phyloP scores from a whole-genome alignment of 2,113 vertebrate genomes.

The Perca fluviatilis region DNA sequence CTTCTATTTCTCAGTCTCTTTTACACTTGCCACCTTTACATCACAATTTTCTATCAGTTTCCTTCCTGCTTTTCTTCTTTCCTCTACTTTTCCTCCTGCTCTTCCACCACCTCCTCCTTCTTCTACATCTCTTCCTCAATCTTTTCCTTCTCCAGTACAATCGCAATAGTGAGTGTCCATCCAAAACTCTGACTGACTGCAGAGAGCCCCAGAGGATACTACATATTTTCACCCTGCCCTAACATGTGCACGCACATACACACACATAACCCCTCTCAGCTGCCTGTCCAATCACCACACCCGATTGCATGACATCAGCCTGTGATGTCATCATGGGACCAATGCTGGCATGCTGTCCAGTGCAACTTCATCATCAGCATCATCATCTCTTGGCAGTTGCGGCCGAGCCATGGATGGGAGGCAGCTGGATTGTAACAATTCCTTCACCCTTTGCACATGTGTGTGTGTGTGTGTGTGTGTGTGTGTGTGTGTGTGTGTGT shows the following conservation, averaged over 20 bases:
- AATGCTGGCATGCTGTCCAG: slow-evolving; percentile 75
- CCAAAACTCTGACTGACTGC: slow-evolving; percentile 72
- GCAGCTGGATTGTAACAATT: slow-evolving; percentile 80
- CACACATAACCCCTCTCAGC: slow-evolving; percentile 66
- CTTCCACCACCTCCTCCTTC: slow-evolving; percentile 17
- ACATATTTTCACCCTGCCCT: slow-evolving; percentile 78
- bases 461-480: slow-evolving; percentile 38
- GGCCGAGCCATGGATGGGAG: slow-evolving; percentile 63
- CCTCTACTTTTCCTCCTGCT: slow-evolving; percentile 1
- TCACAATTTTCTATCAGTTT: slow-evolving; percentile 15
- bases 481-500: slow-evolving; percentile 33
- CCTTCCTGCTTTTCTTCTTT: neutral
- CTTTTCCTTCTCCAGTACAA: slow-evolving; percentile 53
- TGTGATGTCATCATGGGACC: slow-evolving; percentile 87
- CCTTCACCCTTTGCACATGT: slow-evolving; percentile 58
- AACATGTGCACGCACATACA: slow-evolving; percentile 43
- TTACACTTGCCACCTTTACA: slow-evolving; percentile 9
- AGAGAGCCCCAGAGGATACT: slow-evolving; percentile 67
- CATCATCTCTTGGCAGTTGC: slow-evolving; percentile 80
- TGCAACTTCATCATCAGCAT: slow-evolving; percentile 81
- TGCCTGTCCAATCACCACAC: slow-evolving; percentile 81
- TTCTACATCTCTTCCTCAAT: slow-evolving; percentile 45
- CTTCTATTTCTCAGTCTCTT: neutral
- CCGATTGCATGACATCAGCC: slow-evolving; percentile 84
- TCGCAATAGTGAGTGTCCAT: slow-evolving; percentile 61